Evolutionary conservation across 2,113 vertebrate genomes (phyloP).

Genomic region (Apistogramma diplotaenia): DNA sequence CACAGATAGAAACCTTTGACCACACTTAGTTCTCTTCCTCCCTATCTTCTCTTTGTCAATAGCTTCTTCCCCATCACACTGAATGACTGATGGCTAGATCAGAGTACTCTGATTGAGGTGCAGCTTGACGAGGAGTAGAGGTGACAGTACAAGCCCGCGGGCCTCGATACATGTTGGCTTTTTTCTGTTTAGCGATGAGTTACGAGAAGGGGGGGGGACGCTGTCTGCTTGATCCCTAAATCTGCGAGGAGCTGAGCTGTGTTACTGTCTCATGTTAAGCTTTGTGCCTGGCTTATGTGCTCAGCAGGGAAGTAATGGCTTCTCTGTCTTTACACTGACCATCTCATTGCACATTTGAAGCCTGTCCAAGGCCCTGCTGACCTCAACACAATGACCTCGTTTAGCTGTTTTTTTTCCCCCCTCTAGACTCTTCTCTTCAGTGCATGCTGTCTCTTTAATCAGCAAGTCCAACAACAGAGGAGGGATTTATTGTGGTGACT

Average conservation of each 20-base stretch:
- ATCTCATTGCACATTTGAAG: constrained; percentile 65
- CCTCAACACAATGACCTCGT: constrained; percentile 47
- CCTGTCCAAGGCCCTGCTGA: constrained; percentile 58
- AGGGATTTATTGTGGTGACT: constrained; percentile 35
- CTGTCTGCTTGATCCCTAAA: constrained; percentile 24
- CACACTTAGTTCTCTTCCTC: neutral
- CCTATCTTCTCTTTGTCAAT: neutral
- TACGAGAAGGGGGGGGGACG: neutral
- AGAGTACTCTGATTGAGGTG: constrained; percentile 71
- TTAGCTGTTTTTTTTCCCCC: neutral
- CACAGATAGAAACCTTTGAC: neutral
- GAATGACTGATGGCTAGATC: constrained; percentile 16
- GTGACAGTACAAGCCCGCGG: constrained; percentile 14
- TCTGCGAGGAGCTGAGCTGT: constrained; percentile 28
- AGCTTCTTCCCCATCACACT: neutral
- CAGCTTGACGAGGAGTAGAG: constrained; percentile 79
- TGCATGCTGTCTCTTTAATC: constrained; percentile 42
- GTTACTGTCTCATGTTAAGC: constrained; percentile 51
- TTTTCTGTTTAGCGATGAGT: constrained; percentile 24
- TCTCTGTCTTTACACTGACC: constrained; percentile 55
- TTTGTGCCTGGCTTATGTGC: constrained; percentile 45
- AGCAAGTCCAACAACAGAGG: constrained; percentile 30
- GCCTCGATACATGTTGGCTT: neutral
- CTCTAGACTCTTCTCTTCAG: neutral
- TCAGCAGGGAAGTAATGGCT: constrained; percentile 59